Evolutionary conservation across 2,888 invertebrate genomes (phyloP).

Genomic region (Platycheirus rosarum): DNA sequence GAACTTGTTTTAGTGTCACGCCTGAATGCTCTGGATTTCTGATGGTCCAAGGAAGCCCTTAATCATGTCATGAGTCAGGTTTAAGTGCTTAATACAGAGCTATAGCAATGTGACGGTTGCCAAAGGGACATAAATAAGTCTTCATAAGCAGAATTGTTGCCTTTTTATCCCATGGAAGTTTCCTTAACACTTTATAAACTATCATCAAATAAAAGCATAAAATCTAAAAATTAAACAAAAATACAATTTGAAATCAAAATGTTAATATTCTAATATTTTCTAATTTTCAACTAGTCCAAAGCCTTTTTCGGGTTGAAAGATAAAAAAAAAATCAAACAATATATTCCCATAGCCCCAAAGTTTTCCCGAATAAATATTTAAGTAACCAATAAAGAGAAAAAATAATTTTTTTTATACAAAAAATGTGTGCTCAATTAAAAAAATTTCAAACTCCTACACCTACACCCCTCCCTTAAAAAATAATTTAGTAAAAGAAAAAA

Average conservation of each 20-base stretch:
- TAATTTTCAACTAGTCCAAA: conserved; percentile 75
- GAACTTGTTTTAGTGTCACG: conserved; percentile 47
- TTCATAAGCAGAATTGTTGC: too few relatives aligned
- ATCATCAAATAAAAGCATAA: conserved; percentile 18
- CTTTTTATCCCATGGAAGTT: conserved; percentile 24
- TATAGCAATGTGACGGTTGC: too few relatives aligned
- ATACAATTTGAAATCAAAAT: conserved; percentile 57
- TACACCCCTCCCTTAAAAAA: not conserved
- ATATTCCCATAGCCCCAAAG: not conserved
- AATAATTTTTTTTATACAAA: conserved; percentile 50
- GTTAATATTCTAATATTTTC: conserved; percentile 64
- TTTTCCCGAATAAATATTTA: conserved; percentile 12
- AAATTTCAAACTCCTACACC: conserved; percentile 30
- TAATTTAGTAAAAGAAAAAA: conserved; percentile 41
- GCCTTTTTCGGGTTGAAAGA: conserved; percentile 63
- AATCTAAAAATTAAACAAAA: conserved; percentile 49
- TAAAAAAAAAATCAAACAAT: conserved; percentile 32
- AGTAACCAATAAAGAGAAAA: conserved; percentile 12
- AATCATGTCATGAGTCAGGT: too few relatives aligned
- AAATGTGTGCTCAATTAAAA: conserved; percentile 70
- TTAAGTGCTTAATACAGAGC: too few relatives aligned
- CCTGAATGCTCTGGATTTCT: not conserved
- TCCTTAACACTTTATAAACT: conserved; percentile 5
- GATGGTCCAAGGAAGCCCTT: conserved; percentile 1
- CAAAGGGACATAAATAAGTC: too few relatives aligned